phyloP scores from a whole-genome alignment of 2,888 invertebrate genomes.

The Crematogaster levior region DNA sequence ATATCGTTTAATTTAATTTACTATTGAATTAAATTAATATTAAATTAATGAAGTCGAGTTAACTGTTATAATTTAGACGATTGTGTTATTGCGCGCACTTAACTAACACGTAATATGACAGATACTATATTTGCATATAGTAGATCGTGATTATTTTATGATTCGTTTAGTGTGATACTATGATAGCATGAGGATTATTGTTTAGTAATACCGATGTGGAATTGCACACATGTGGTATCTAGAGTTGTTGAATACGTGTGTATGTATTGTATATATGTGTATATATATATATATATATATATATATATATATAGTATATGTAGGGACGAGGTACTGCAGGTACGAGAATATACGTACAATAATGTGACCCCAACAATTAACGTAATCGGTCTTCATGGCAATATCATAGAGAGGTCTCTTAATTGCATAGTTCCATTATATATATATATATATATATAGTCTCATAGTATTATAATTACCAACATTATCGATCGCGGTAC shows the following conservation, averaged over 20 bases:
- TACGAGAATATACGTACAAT: background rate
- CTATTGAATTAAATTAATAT: constrained; percentile 19
- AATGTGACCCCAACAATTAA: constrained; percentile 22
- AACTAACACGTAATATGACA: background rate
- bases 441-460: background rate
- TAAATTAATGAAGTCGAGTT: background rate
- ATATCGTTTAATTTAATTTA: too few species aligned
- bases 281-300: too few species aligned
- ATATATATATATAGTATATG: background rate
- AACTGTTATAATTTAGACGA: background rate
- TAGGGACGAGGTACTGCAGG: too few species aligned
- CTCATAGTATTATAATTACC: background rate
- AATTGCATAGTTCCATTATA: background rate
- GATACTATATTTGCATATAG: background rate
- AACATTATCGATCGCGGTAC: background rate
- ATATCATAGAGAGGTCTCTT: background rate
- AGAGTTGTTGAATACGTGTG: background rate
- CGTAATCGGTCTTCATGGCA: constrained; percentile 24
- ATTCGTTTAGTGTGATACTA: constrained; percentile 2
- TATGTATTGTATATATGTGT: background rate
- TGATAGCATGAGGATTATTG: constrained; percentile 24
- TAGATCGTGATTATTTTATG: constrained; percentile 13
- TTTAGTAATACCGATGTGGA: background rate
- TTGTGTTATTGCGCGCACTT: background rate
- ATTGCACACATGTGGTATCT: constrained; percentile 4